phyloP scores from a whole-genome alignment of 2,888 invertebrate species.

The Stenichneumon culpator region DNA sequence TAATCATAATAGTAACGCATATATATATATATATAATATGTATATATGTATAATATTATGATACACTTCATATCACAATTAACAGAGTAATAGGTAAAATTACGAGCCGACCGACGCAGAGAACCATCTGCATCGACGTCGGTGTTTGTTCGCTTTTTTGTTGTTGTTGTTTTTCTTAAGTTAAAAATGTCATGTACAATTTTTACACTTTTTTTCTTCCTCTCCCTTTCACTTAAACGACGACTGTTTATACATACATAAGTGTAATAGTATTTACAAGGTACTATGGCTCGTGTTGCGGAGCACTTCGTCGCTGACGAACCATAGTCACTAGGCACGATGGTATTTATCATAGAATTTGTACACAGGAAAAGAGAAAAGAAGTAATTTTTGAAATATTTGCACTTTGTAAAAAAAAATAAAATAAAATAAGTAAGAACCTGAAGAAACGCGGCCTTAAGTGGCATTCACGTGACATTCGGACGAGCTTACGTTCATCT shows the following conservation, averaged over 20 bases:
- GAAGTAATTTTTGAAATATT: constrained; percentile 72
- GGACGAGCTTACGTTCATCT: background rate
- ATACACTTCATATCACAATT: constrained; percentile 78
- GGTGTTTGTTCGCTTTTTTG: constrained; percentile 13
- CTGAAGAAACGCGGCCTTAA: constrained; percentile 19
- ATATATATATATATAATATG: constrained; percentile 58
- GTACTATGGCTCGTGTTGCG: constrained; percentile 24
- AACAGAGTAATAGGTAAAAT: constrained; percentile 74
- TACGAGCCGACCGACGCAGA: constrained; percentile 38
- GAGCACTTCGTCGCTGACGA: constrained; percentile 8
- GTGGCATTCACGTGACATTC: constrained; percentile 21
- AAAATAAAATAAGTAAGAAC: background rate
- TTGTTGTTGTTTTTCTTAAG: constrained; percentile 21
- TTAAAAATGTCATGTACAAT: constrained; percentile 72
- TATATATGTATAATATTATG: constrained; percentile 66
- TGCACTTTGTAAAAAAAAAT: constrained; percentile 71
- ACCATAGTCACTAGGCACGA: constrained; percentile 68
- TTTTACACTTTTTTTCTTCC: constrained; percentile 68
- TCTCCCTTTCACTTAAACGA: constrained; percentile 20
- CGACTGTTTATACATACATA: constrained; percentile 51
- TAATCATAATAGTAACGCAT: constrained; percentile 70
- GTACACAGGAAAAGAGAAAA: constrained; percentile 62
- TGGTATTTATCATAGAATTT: constrained; percentile 63
- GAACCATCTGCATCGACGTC: constrained; percentile 5
- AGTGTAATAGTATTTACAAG: constrained; percentile 70